phyloP scores from a whole-genome alignment of 2,113 vertebrate species.

The Dolichotis patagonum region DNA sequence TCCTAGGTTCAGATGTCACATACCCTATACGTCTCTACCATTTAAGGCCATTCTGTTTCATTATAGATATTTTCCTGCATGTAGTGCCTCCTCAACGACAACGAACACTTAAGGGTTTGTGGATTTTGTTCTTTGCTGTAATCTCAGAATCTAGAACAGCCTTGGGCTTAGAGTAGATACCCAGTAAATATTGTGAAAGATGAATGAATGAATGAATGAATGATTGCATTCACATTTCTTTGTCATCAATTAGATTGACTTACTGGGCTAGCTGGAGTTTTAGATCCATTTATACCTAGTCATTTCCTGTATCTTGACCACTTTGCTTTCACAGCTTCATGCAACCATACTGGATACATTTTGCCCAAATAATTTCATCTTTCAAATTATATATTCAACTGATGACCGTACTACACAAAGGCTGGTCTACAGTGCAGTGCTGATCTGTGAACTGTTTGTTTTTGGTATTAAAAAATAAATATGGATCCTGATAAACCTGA shows the following conservation, averaged over 20 bases:
- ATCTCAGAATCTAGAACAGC: neutral
- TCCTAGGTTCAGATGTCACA: neutral
- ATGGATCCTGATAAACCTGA: neutral
- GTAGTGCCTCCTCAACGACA: neutral
- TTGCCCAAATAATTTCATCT: constrained; percentile 12
- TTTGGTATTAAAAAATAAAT: neutral
- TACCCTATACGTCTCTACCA: accelerated
- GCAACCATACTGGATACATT: neutral
- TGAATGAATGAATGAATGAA: neutral
- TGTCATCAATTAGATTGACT: neutral
- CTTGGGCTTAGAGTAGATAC: neutral
- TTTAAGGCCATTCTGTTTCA: neutral
- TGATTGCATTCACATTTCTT: neutral
- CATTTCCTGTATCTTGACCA: neutral
- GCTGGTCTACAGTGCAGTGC: neutral
- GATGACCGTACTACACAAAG: neutral
- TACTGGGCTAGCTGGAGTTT: neutral
- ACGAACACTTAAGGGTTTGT: neutral
- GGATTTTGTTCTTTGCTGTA: neutral
- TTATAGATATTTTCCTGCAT: neutral
- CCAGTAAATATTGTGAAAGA: neutral
- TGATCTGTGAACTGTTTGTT: neutral
- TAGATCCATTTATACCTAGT: neutral
- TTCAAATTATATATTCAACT: neutral
- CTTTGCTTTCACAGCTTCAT: constrained; percentile 31